Conservation (phyloP, 2,888 invertebrate species). For the Drosophila melanosoma region DNA sequence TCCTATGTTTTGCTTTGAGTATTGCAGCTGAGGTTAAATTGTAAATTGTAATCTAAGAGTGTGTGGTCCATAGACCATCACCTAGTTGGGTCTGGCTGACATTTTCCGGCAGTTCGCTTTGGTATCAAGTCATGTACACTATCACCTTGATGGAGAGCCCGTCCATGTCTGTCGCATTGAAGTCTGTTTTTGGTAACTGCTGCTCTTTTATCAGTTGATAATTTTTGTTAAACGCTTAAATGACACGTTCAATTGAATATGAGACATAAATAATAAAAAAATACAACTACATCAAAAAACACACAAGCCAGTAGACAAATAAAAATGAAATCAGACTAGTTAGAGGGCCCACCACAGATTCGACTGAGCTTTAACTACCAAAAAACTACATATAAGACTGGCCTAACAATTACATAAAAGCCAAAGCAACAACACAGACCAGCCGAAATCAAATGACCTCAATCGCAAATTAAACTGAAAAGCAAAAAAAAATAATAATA, state of each 20-base stretch:
- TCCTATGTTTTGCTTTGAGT: background rate
- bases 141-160: constrained; percentile 33
- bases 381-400: constrained; percentile 21
- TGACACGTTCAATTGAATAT: constrained; percentile 78
- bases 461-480: constrained; percentile 74
- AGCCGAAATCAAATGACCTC: constrained; percentile 73
- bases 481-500: constrained; percentile 45
- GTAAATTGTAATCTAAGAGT: constrained; percentile 6
- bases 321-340: constrained; percentile 48
- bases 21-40: constrained; percentile 31
- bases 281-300: background rate
- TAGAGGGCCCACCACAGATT: constrained; percentile 39
- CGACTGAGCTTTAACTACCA: constrained; percentile 31
- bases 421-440: constrained; percentile 41
- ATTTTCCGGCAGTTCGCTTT: constrained; percentile 24
- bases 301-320: constrained; percentile 39
- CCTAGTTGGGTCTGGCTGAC: constrained; percentile 20
- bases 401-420: constrained; percentile 62
- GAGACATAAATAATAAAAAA: constrained; percentile 46
- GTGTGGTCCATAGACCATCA: constrained; percentile 11
- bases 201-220: constrained; percentile 39
- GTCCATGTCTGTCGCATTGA: constrained; percentile 14
- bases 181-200: constrained; percentile 14
- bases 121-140: constrained; percentile 36
- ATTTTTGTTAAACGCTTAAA: constrained; percentile 66